Conservation (phyloP, 2,113 vertebrate genomes). For the Perca schrenkii region DNA sequence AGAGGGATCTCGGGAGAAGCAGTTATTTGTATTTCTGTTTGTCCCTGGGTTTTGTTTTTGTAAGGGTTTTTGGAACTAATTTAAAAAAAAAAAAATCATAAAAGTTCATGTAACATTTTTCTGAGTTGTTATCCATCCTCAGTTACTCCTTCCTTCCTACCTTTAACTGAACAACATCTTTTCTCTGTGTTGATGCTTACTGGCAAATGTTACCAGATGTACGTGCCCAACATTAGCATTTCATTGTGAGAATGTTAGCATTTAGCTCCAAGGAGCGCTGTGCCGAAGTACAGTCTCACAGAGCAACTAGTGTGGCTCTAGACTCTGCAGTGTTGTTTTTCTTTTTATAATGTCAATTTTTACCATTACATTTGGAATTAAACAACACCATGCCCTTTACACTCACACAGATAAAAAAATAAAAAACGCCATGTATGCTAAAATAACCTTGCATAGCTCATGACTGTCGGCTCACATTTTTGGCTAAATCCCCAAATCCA, state of each 20-base stretch:
- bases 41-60: conserved; percentile 71
- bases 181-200: neutral
- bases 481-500: too few species aligned
- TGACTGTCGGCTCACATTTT: too few species aligned
- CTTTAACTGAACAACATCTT: neutral
- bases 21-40: conserved; percentile 57
- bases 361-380: too few species aligned
- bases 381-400: too few species aligned
- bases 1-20: conserved; percentile 31
- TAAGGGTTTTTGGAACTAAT: conserved; percentile 77
- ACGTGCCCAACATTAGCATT: neutral
- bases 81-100: conserved; percentile 71
- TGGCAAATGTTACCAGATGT: neutral
- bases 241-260: neutral
- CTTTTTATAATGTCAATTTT: too few species aligned
- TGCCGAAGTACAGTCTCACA: too few species aligned
- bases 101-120: conserved; percentile 62
- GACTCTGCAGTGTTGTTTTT: too few species aligned
- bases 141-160: neutral
- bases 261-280: too few species aligned
- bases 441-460: too few species aligned
- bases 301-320: too few species aligned
- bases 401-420: too few species aligned
- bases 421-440: too few species aligned
- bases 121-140: neutral